Conservation (phyloP, 2,888 invertebrate species). For the Perithous albicinctus region DNA sequence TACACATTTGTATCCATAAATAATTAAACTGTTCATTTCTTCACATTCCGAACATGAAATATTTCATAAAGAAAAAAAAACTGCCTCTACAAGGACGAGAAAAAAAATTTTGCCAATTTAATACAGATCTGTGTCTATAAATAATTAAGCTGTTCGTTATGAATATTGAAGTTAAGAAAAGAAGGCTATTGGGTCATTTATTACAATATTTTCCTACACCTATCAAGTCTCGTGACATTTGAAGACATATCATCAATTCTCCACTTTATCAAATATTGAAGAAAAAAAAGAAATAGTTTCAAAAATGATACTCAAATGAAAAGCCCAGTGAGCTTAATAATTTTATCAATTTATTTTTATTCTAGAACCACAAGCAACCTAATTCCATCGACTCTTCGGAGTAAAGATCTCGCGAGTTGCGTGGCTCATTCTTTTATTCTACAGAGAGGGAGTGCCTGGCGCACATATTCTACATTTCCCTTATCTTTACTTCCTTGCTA, state of each 20-base stretch:
- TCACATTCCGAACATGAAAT: too few relatives aligned
- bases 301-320: neutral
- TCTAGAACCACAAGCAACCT: constrained; percentile 1
- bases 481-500: constrained; percentile 50
- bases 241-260: constrained; percentile 7
- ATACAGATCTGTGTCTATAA: neutral
- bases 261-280: neutral
- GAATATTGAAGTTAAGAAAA: neutral
- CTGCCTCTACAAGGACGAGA: neutral
- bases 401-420: neutral
- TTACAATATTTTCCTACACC: neutral
- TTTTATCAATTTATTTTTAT: neutral
- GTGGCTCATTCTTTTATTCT: neutral
- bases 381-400: constrained; percentile 21
- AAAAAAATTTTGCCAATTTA: neutral
- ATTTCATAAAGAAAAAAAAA: too few relatives aligned
- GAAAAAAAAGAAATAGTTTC: neutral
- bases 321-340: neutral
- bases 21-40: too few relatives aligned
- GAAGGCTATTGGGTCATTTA: neutral
- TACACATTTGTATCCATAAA: too few relatives aligned
- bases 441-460: neutral
- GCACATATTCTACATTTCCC: constrained; percentile 38
- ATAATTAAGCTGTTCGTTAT: neutral
- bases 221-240: neutral